Evolutionary conservation across 2,888 invertebrate genomes (phyloP).

Genomic region (Germaria angustata): DNA sequence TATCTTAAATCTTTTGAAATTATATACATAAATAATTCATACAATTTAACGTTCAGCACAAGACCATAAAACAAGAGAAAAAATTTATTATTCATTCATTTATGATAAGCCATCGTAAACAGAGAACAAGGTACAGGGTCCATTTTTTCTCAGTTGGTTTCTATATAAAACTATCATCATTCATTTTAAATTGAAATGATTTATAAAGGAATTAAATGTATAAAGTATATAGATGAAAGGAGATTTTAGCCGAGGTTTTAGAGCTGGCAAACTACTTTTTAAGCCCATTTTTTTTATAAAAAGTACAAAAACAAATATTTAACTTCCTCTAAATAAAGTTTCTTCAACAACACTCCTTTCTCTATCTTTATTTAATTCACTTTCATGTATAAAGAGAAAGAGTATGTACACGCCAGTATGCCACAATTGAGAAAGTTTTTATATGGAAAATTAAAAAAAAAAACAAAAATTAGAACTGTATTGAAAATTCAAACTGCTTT

Average conservation of each 20-base stretch:
- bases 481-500: slow-evolving; percentile 52
- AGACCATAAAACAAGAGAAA: background rate
- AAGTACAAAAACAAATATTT: background rate
- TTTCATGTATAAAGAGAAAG: background rate
- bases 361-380: background rate
- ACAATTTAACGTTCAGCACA: slow-evolving; percentile 36
- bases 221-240: background rate
- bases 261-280: background rate
- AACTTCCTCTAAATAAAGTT: background rate
- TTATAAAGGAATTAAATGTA: slow-evolving; percentile 59
- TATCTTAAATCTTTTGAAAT: slow-evolving; percentile 55
- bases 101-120: slow-evolving; percentile 40
- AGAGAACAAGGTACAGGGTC: slow-evolving; percentile 13
- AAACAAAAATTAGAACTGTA: background rate
- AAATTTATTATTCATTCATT: slow-evolving; percentile 37
- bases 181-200: slow-evolving; percentile 64
- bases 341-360: background rate
- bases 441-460: background rate
- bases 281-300: background rate
- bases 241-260: background rate
- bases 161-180: slow-evolving; percentile 56
- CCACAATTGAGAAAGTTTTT: slow-evolving; percentile 45
- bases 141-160: slow-evolving; percentile 1
- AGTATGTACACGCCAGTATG: slow-evolving; percentile 21
- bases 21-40: slow-evolving; percentile 49